Conservation (phyloP, 2,113 vertebrate genomes). For the Prolemur simus region DNA sequence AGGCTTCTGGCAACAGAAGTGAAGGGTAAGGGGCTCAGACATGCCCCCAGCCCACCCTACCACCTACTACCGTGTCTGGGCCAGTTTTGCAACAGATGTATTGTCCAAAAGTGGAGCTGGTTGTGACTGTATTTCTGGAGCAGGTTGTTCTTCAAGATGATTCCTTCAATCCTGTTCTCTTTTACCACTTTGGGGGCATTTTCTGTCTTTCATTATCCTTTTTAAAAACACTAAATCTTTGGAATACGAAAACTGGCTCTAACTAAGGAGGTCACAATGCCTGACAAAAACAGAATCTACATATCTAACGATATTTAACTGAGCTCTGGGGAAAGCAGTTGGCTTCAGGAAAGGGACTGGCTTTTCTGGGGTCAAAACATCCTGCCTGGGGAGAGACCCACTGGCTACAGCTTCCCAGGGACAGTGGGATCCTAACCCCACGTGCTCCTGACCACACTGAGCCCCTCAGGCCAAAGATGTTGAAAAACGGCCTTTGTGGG, state of each 20-base stretch:
- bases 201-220: neutral
- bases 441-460: neutral
- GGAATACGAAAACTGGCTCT: neutral
- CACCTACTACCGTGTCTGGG: neutral
- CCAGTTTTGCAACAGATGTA: neutral
- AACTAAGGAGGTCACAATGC: neutral
- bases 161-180: neutral
- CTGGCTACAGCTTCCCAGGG: neutral
- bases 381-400: neutral
- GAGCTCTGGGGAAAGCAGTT: neutral
- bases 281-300: neutral
- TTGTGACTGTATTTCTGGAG: neutral
- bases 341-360: neutral
- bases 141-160: neutral
- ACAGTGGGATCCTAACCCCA: neutral
- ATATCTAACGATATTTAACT: neutral
- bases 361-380: neutral
- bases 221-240: constrained; percentile 9
- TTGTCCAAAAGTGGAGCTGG: neutral
- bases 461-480: neutral
- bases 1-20: neutral
- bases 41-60: neutral
- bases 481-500: neutral
- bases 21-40: neutral
- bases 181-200: neutral